phyloP scores from a whole-genome alignment of 2,888 invertebrate species.

The Incurvaria masculella region DNA sequence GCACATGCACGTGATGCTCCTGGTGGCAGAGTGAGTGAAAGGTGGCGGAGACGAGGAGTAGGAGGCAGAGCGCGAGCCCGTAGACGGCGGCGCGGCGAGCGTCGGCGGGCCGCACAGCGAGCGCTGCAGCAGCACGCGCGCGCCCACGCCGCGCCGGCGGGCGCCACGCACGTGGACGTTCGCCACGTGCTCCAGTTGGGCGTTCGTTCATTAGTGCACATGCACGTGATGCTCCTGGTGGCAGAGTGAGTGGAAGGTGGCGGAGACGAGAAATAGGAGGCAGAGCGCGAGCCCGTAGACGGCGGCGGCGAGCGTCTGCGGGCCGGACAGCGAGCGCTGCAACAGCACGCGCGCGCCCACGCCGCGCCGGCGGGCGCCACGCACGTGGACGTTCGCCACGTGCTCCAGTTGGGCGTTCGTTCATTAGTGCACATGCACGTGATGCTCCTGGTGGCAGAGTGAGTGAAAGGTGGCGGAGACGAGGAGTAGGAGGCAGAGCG shows the following conservation, averaged over 20 bases:
- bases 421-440: too few relatives aligned
- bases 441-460: constrained; percentile 43
- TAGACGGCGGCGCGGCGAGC: constrained; percentile 84
- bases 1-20: too few relatives aligned
- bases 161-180: constrained; percentile 92
- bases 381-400: constrained; percentile 1
- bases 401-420: too few relatives aligned
- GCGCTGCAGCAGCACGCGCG: constrained; percentile 69
- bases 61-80: constrained; percentile 77
- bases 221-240: too few relatives aligned
- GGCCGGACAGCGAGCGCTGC: constrained; percentile 15
- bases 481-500: constrained; percentile 80
- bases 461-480: constrained; percentile 73
- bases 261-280: constrained; percentile 59
- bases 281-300: constrained; percentile 73
- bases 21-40: constrained; percentile 88
- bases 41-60: constrained; percentile 85
- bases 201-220: too few relatives aligned
- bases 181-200: constrained; percentile 81
- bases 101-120: constrained; percentile 73
- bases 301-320: constrained; percentile 65
- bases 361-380: constrained; percentile 1
- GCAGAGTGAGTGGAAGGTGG: not conserved
- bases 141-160: constrained; percentile 78
- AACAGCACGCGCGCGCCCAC: constrained; percentile 4